phyloP scores from a whole-genome alignment of 53 echinoderm and acorn worm genomes.

The Mesocentrotus franciscanus region DNA sequence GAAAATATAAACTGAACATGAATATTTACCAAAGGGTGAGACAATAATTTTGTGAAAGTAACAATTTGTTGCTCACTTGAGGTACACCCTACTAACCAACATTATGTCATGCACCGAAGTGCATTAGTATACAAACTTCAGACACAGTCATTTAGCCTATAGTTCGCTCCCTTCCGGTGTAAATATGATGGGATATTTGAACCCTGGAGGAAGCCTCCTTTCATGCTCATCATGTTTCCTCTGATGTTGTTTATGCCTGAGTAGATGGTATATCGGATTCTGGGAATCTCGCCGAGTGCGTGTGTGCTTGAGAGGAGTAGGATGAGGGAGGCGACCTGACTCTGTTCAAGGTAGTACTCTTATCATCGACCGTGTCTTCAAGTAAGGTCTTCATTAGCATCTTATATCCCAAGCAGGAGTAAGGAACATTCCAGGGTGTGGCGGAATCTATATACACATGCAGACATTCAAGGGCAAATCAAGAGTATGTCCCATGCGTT shows the following conservation, averaged over 20 bases:
- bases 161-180: neutral
- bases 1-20: no score
- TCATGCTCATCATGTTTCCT: neutral
- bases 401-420: neutral
- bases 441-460: neutral
- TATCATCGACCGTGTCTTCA: neutral
- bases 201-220: neutral
- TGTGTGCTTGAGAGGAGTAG: neutral
- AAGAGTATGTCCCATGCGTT: no score
- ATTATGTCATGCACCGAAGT: no score
- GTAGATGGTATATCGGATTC: neutral
- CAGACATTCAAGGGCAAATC: neutral
- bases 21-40: no score
- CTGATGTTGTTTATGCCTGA: conserved; percentile 29
- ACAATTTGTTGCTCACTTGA: no score
- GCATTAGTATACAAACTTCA: no score
- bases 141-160: neutral
- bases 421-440: neutral
- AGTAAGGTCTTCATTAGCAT: neutral
- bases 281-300: neutral
- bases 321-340: conserved; percentile 37
- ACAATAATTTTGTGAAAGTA: no score
- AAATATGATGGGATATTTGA: neutral
- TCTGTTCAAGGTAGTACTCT: neutral
- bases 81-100: no score